These are phyloP conservation scores for Catocala sponsa DNA, from an alignment of 2,888 invertebrate species.

Conservation along the genomic window DNA sequence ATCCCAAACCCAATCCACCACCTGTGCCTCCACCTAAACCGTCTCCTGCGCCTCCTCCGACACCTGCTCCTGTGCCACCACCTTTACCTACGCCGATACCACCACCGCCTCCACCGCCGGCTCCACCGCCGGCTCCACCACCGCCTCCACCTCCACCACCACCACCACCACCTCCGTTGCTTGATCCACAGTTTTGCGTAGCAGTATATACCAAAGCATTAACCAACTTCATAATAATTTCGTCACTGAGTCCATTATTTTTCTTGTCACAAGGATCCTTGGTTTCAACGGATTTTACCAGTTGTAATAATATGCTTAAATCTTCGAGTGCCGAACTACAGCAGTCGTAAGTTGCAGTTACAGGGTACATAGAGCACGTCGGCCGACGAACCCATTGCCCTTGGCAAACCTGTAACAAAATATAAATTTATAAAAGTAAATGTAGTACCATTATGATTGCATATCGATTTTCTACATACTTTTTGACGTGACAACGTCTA, in stretches of 20 bases:
- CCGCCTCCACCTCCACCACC: constrained; percentile 14
- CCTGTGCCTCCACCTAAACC: too few species aligned
- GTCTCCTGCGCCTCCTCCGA: too few species aligned
- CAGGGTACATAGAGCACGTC: constrained; percentile 23
- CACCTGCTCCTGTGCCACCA: too few species aligned
- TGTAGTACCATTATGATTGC: too few species aligned
- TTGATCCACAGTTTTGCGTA: constrained; percentile 54
- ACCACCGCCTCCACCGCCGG: too few species aligned
- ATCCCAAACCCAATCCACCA: constrained; percentile 18
- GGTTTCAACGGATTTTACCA: constrained; percentile 46
- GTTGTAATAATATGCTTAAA: constrained; percentile 50
- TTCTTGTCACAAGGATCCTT: constrained; percentile 21
- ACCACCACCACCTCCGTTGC: background rate
- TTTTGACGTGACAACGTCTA: too few species aligned
- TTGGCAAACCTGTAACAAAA: constrained; percentile 53
- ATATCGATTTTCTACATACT: too few species aligned
- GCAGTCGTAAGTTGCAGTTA: constrained; percentile 36
- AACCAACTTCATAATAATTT: constrained; percentile 71
- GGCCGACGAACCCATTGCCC: constrained; percentile 44
- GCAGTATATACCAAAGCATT: constrained; percentile 72
- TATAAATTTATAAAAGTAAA: background rate
- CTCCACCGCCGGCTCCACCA: too few species aligned
- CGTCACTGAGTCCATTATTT: constrained; percentile 58
- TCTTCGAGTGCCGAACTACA: constrained; percentile 56
- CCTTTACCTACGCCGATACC: too few species aligned